Conservation (phyloP, 2,888 invertebrate species). For the Sphinx pinastri region DNA sequence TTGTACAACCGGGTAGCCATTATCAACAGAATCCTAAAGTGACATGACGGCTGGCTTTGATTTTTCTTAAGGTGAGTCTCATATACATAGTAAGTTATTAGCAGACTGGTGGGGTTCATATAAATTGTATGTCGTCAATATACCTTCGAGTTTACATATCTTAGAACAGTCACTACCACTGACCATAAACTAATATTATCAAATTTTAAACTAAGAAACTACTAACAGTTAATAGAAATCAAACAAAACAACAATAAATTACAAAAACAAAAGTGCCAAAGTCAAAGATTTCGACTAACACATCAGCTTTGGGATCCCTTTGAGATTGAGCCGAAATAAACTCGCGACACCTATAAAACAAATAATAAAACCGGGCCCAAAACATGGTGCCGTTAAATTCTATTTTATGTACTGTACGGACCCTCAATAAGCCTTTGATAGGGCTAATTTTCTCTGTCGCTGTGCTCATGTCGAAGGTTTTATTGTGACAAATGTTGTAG, state of each 20-base stretch:
- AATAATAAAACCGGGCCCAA: constrained; percentile 57
- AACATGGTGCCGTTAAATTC: constrained; percentile 56
- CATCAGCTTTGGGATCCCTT: constrained; percentile 20
- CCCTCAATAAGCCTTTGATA: constrained; percentile 47
- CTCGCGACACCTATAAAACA: constrained; percentile 49
- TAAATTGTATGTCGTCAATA: too few relatives aligned
- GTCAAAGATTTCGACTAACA: constrained; percentile 18
- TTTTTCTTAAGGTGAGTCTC: too few relatives aligned
- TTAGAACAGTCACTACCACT: too few relatives aligned
- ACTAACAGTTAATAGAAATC: background rate
- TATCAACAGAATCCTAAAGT: too few relatives aligned
- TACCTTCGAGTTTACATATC: too few relatives aligned
- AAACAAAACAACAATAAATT: constrained; percentile 1
- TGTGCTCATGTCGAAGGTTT: constrained; percentile 3
- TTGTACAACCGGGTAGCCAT: too few relatives aligned
- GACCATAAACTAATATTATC: too few relatives aligned
- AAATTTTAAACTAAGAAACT: too few relatives aligned
- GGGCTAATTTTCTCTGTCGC: constrained; percentile 40
- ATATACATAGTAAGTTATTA: too few relatives aligned
- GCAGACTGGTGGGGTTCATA: too few relatives aligned
- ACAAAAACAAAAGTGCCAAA: constrained; percentile 11
- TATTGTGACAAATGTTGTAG: background rate
- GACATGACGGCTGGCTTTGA: too few relatives aligned
- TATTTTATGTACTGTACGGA: constrained; percentile 55
- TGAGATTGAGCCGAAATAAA: constrained; percentile 22